Evolutionary conservation across 2,888 invertebrate genomes (phyloP).

Genomic region (Drosophila ustulata): DNA sequence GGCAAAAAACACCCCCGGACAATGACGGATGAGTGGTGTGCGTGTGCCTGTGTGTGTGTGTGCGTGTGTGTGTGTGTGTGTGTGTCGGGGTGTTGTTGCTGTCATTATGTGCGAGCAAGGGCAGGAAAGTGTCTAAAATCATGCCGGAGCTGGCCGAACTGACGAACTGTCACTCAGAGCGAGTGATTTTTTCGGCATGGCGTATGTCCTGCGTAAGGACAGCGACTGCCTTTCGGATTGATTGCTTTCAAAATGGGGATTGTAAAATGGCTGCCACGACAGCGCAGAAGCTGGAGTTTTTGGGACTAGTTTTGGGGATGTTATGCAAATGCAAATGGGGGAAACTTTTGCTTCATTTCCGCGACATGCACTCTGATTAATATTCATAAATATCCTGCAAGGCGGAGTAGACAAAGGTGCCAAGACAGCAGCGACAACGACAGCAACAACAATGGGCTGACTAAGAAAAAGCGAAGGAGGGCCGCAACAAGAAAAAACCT

Average conservation of each 20-base stretch:
- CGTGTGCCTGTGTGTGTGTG: background rate
- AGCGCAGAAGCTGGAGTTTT: conserved; percentile 28
- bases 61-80: conserved; percentile 3
- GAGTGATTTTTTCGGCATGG: conserved; percentile 49
- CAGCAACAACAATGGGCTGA: conserved; percentile 13
- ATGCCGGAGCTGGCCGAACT: conserved; percentile 51
- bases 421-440: conserved; percentile 17
- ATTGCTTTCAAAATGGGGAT: conserved; percentile 71
- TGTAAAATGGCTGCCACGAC: conserved; percentile 52
- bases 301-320: conserved; percentile 15
- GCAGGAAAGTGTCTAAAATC: conserved; percentile 71
- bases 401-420: conserved; percentile 39
- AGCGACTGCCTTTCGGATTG: conserved; percentile 57
- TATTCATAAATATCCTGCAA: conserved; percentile 75
- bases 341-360: conserved; percentile 56
- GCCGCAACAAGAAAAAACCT: conserved; percentile 34
- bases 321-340: conserved; percentile 35
- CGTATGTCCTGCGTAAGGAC: conserved; percentile 42
- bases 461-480: conserved; percentile 1
- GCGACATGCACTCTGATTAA: conserved; percentile 71
- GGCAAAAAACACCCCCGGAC: conserved; percentile 64
- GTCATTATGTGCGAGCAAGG: conserved; percentile 70
- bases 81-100: conserved; percentile 55
- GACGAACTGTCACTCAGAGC: conserved; percentile 76
- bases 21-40: conserved; percentile 73